Evolutionary conservation across 2,113 vertebrate genomes (phyloP).

Genomic region (mouse (Mus musculus)): GRCm39 chr6:51345001-51345500

Average conservation of each 20-base stretch:
- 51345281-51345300: not conserved
- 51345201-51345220: not conserved
- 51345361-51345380: not conserved
- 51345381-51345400: not conserved
- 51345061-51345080: not conserved
- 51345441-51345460: not conserved
- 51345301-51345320: not conserved
- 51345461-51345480: not conserved
- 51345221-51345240: not conserved
- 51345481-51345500: not conserved
- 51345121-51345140: not conserved
- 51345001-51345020: not conserved
- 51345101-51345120: conserved; percentile 10
- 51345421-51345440: not conserved
- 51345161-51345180: conserved; percentile 23
- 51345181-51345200: not conserved
- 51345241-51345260: not conserved
- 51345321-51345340: not conserved
- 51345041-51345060: conserved; percentile 29
- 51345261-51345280: conserved; percentile 19
- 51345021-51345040: not conserved
- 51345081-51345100: not conserved
- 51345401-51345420: not conserved
- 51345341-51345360: not conserved
- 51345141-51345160: conserved; percentile 33